Evolutionary conservation across 2,113 vertebrate genomes (phyloP), one percentile per base, ranked within the genome.

Genomic region (Festucalex cinctus): DNA sequence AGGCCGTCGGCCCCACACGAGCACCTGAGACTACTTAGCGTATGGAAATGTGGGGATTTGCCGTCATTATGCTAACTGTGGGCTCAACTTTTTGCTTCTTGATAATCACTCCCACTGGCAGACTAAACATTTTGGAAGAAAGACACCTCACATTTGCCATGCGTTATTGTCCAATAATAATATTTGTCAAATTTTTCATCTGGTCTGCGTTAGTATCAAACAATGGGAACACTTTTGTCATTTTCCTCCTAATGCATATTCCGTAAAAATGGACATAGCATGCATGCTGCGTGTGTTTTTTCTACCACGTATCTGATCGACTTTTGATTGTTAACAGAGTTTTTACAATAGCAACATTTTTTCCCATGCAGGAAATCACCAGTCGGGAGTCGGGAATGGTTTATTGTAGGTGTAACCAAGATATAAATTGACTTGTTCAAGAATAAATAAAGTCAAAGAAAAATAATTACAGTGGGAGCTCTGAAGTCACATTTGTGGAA

Each of bases 61-160:
- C 72, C 64, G 17, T 81, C 77, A 84, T 86, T 85, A 78, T 73
- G 71, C 77, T 73, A 74, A 82, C 74, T 72, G 24, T 37, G 65
- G 57, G 32, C 19, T 85, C 84, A 84, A 86, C 79, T 57, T 82
- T n/a, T 78, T 84, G 62, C 81, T 77, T 83, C 66, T 76, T 86
- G 67, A 83, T 83, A 85, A 88, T 86, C 84, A 83, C 76, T 67
- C 65, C 66, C 39, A 75, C 66, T 63, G n/a, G 60, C 80, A 86
- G 83, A 88, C 81, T 84, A 86, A 88, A 89, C 84, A 84, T 76
- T 78, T 49, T 28, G 57, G 74, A 76, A 61, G 67, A 78, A 75
- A 66, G 71, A 13, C 44, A 26, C 41, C 57, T 65, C 13, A 66
- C 65, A 70, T 72, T 84, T 32, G 32, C 56, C 2, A 49, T 28